Evolutionary conservation across 2,888 invertebrate species (phyloP), one percentile per base, ranked within the genome.

Genomic region (Thumatha senex): DNA sequence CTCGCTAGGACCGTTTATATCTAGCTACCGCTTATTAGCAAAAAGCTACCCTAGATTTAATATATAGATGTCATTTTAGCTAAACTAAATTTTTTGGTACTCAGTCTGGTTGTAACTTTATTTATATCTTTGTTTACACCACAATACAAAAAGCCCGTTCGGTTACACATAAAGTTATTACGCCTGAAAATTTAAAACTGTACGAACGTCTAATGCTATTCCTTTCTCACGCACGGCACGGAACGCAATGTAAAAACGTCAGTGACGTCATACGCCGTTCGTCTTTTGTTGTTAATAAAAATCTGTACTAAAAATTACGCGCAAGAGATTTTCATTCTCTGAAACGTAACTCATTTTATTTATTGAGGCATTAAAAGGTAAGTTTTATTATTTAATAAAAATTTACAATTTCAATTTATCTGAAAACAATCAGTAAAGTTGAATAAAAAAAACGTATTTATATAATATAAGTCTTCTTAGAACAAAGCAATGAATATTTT

Each of bases 251-350:
- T 43, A 58, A 61, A 68, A 65, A 70, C 57, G 70, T 66, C 56
- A 57, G 52, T 66, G 68, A 74, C 71, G 74, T 73, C 70, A 71
- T 63, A 58, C 34, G 33, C 48, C 48, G 58, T 56, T 59, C 63
- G 72, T 72, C 69, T 70, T 74, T 15, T 7, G n/a, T 42, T 72
- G 74, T 78, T 74, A 76, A 74, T 72, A 12, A 78, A 72, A 74
- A 64, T 55, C 64, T 59, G 64, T 74, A 67, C 71, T 74, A 69
- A 58, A 60, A 72, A 72, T 62, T 67, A 60, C 56, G 44, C 51
- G 46, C 56, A 58, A 46, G 50, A 47, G 58, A 59, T 24, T 24
- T 24, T 24, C 48, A 54, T 56, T 45, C 31, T 51, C 58, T 56
- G 56, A 54, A 43, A 39, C 34, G 44, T 24, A 54, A 44, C 49